Conservation (phyloP, 2,797 vertebrate genomes). For the Sebastolobus altivelis region DNA sequence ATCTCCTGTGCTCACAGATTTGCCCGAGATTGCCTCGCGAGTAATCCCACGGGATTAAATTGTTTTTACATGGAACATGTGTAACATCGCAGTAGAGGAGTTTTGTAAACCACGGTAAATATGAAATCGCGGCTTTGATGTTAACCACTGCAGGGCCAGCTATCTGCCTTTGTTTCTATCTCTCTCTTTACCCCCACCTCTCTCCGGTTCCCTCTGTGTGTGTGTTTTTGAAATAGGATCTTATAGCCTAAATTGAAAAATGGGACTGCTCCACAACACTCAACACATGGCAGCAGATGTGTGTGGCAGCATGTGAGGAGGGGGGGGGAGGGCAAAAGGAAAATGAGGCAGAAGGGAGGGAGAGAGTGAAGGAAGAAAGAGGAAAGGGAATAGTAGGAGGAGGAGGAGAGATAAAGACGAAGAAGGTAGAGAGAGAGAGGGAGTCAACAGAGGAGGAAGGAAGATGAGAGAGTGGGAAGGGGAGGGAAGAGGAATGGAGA, state of each 20-base stretch:
- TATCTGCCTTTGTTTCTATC: constrained; percentile 31
- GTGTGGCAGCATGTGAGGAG: constrained; percentile 48
- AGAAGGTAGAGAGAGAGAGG: constrained; percentile 24
- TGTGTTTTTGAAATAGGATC: constrained; percentile 78
- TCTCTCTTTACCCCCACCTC: neutral
- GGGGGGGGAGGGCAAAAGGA: neutral
- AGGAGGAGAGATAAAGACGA: constrained; percentile 32
- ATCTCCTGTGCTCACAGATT: constrained; percentile 56
- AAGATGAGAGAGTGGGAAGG: constrained; percentile 47
- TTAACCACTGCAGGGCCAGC: constrained; percentile 53
- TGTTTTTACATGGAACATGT: constrained; percentile 64
- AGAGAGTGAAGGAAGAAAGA: constrained; percentile 20
- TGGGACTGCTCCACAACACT: constrained; percentile 62
- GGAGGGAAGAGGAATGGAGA: constrained; percentile 59
- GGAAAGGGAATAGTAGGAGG: constrained; percentile 17
- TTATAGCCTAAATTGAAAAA: constrained; percentile 68
- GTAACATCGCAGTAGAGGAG: constrained; percentile 34
- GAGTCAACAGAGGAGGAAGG: constrained; percentile 41
- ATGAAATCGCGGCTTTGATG: constrained; percentile 62
- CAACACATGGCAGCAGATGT: constrained; percentile 80
- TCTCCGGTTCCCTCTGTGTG: constrained; percentile 47
- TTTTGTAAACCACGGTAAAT: constrained; percentile 51
- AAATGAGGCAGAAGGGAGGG: constrained; percentile 21
- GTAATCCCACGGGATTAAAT: constrained; percentile 74
- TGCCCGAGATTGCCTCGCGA: constrained; percentile 42